Evolutionary conservation across 2,113 vertebrate genomes (phyloP).

Genomic region (Ictalurus furcatus): DNA sequence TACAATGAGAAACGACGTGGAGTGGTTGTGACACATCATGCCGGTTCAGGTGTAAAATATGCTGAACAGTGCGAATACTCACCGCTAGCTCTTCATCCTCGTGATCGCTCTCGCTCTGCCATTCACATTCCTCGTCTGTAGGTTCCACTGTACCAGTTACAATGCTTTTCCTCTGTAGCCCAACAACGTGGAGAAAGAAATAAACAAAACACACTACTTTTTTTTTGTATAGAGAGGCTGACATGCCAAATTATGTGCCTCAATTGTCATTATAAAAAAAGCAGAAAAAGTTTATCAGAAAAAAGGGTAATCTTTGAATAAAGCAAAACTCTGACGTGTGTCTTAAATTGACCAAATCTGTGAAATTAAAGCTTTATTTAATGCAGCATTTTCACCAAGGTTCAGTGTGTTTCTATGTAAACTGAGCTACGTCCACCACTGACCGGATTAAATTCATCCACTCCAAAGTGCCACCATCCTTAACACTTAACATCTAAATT

Average conservation of each 20-base stretch:
- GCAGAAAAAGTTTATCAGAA: not conserved
- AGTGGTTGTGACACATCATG: not conserved
- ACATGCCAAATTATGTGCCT: not conserved
- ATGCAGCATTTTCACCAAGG: not conserved
- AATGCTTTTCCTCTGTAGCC: slow-evolving; percentile 77
- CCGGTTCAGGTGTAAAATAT: not conserved
- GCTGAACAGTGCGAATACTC: slow-evolving; percentile 60
- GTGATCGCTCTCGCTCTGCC: slow-evolving; percentile 91
- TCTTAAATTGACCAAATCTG: not conserved
- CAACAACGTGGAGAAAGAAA: slow-evolving; percentile 12
- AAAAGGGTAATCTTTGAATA: not conserved
- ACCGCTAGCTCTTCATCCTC: slow-evolving; percentile 94
- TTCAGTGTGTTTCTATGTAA: not conserved
- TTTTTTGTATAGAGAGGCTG: not conserved
- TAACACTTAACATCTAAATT: not conserved
- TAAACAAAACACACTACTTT: not conserved
- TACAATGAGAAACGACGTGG: not conserved
- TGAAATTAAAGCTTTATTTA: not conserved
- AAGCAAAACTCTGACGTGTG: not conserved
- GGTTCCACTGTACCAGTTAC: slow-evolving; percentile 87
- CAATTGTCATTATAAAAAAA: not conserved
- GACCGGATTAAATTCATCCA: not conserved
- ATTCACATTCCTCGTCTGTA: slow-evolving; percentile 91
- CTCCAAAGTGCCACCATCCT: not conserved
- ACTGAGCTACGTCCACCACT: not conserved